Evolutionary conservation across 1,140 invertebrate species (phyloP), one percentile per base, ranked within the genome.

Genomic region (Danaus melanippus): DNA sequence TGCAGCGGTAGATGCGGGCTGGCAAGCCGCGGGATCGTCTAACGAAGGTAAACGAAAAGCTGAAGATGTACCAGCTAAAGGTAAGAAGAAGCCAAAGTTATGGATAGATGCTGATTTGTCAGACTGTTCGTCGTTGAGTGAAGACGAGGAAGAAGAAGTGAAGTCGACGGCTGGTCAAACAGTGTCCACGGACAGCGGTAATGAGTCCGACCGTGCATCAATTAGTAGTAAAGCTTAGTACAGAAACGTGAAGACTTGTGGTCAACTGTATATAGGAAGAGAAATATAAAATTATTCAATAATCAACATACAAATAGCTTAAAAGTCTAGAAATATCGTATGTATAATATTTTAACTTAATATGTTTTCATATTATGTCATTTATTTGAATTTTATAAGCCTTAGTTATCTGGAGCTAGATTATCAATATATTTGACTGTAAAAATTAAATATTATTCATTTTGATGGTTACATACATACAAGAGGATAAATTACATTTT

Each of bases 1-100:
- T 65, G 92, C 95, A 77, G 94, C 97, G 8, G 89, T 98, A 0
- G 91, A 94, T 66, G 90, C 93, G 77, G 95, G 95, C n/a, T 89
- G 91, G 57, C 88, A 92, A 70, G 87, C 74, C 8, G 76, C 79
- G 1, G 80, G 73, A 0, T 67, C 72, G 2, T 79, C 79, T 2
- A 73, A 71, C 49, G 77, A 73, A 44, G 71, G 67, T 12, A 91
- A 90, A 66, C 75, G 89, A 39, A 86, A 88, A 66, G 54, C 61
- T 5, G 73, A 79, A 1, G 68, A 80, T 41, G 69, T 78, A 8
- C 69, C 75, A 41, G 17, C 44, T 0, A 82, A 82, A 45, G 78
- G 73, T 10, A 89, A 86, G 54, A 89, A 88, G 59, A 88, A 88
- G 67, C 67, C 74, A n/a, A 90, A 89, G 59, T 64, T 89, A 44